A percentile compares a stretch with the other conserved stretches of the same genome.
phyloP scores from a whole-genome alignment of 1,140 invertebrate genomes.

The Diabrotica undecimpunctata region DNA sequence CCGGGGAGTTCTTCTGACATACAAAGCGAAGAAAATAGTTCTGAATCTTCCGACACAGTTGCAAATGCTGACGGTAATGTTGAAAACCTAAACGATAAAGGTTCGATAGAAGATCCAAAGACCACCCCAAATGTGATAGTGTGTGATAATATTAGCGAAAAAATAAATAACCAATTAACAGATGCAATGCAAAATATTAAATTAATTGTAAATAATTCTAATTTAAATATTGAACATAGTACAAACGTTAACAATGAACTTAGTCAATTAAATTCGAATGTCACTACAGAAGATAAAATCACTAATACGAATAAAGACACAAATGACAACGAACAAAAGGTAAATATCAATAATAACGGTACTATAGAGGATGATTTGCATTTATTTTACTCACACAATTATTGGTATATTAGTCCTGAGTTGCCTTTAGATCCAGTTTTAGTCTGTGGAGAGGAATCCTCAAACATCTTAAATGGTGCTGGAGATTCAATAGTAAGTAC shows the following conservation, averaged over 20 bases:
- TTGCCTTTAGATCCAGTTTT: constrained; percentile 49
- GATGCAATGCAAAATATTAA: constrained; percentile 16
- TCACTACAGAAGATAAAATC: background rate
- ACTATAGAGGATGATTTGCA: constrained; percentile 35
- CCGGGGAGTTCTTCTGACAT: too few relatives aligned
- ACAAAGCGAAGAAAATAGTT: too few relatives aligned
- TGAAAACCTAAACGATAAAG: background rate
- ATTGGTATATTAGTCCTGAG: constrained; percentile 52
- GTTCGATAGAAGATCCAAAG: constrained; percentile 4
- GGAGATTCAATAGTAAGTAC: constrained; percentile 21
- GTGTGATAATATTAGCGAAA: constrained; percentile 16
- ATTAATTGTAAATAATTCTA: background rate
- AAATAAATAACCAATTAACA: constrained; percentile 19
- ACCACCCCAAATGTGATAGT: constrained; percentile 12
- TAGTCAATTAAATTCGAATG: constrained; percentile 17
- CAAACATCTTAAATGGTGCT: constrained; percentile 9
- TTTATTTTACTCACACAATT: constrained; percentile 52
- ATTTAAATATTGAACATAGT: background rate
- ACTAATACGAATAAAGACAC: background rate
- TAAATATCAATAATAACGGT: constrained; percentile 22
- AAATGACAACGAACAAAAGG: constrained; percentile 14
- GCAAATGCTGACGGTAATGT: background rate
- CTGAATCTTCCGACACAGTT: too few relatives aligned
- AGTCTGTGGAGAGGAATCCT: constrained; percentile 32
- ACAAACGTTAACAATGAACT: constrained; percentile 6